Base-by-base conservation (phyloP, 2,888 invertebrate species). In the Didymodactylos carnosus region DNA sequence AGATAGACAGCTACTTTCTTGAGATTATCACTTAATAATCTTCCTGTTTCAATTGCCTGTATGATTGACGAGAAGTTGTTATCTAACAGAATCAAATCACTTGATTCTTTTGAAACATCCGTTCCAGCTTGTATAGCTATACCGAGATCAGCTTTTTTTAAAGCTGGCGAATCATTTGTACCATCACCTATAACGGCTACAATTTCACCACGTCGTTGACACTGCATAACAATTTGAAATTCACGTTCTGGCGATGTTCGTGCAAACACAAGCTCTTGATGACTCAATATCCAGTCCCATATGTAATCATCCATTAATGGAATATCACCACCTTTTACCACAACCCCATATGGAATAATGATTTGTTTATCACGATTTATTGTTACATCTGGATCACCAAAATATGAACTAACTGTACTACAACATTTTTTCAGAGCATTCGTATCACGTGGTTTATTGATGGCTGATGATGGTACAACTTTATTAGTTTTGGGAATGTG, bases 141-240 rank as follows among this genome's bases (percentile, higher is more conserved):
- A 49, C 49, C 49, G 25, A 49, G 49, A 49, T 49, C 49, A 19
- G 35, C 27, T 29, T 25, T 19, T 62, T 16, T 27, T 6, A 62
- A 35, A 41, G 72, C 72, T 35, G 72, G 72, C 35, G 72, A 62
- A 69, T 72, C 72, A 69, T 72, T 72, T 8, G 69, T 69, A n/a
- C 72, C 72, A 35, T 72, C 72, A 72, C 72, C 72, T 39, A 69
- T 72, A 8, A 72, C 72, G 8, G 69, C 72, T 16, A 72, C 72
- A 6, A 72, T 51, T 69, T 69, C 62, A n/a, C 69, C 40, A 41
- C 69, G 69, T 72, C 19, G 35, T 69, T 72, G 72, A 72, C 62
- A 72, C 46, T 72, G 69, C 43, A 69, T 72, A 41, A 72, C 72
- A 46, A 69, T 72, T 41, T 46, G 62, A 35, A 72, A 72, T 46